Evolutionary conservation across 2,797 vertebrate genomes (phyloP).

Genomic region (Lagocephalus sceleratus): DNA sequence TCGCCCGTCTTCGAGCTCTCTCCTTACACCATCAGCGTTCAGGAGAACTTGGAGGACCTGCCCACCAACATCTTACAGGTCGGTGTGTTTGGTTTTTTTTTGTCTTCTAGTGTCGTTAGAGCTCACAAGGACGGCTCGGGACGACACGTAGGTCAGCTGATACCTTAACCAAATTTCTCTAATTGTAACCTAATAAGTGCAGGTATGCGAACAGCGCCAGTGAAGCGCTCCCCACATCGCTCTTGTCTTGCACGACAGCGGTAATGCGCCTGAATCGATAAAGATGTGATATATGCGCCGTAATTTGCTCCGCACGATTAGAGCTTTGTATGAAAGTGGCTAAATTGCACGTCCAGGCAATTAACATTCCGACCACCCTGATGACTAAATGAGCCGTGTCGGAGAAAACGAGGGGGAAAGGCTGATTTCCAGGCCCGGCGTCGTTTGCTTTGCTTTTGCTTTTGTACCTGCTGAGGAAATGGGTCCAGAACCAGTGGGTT

Average conservation of each 20-base stretch:
- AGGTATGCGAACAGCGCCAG: conserved; percentile 40
- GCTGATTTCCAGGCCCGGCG: conserved; percentile 43
- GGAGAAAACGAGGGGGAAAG: conserved; percentile 36
- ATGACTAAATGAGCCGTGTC: conserved; percentile 63
- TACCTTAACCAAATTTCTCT: conserved; percentile 45
- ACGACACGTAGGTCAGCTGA: conserved; percentile 58
- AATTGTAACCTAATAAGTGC: conserved; percentile 55
- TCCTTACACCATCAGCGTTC: conserved; percentile 85
- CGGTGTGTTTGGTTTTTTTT: conserved; percentile 49
- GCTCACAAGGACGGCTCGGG: conserved; percentile 39
- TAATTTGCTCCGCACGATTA: conserved; percentile 53
- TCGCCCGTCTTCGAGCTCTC: conserved; percentile 88
- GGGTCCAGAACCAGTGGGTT: conserved; percentile 31
- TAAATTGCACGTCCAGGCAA: conserved; percentile 39
- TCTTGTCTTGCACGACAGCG: conserved; percentile 34
- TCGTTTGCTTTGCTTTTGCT: conserved; percentile 29
- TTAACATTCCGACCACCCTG: conserved; percentile 42
- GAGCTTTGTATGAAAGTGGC: conserved; percentile 59
- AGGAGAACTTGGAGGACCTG: conserved; percentile 83
- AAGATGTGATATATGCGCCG: conserved; percentile 46
- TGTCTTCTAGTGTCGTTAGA: conserved; percentile 3
- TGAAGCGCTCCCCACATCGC: conserved; percentile 20
- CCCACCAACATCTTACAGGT: conserved; percentile 90
- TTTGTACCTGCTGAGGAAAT: conserved; percentile 58
- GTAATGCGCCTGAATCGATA: conserved; percentile 43